Evolutionary conservation across 2,797 vertebrate genomes (phyloP).

Genomic region (Catostomus latipinnis): DNA sequence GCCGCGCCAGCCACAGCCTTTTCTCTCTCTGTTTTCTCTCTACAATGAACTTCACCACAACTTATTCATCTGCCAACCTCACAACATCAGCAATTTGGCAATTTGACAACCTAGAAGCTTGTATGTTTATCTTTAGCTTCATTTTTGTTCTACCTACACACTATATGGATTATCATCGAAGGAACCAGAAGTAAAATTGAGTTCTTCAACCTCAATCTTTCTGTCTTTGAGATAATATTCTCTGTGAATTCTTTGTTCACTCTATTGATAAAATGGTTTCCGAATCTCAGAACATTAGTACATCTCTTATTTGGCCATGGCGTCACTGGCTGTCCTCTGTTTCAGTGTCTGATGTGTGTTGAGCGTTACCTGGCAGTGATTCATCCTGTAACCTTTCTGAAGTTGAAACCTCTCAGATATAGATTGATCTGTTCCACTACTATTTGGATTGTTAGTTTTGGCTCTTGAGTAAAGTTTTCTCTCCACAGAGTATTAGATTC

Average conservation of each 20-base stretch:
- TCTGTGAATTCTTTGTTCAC: neutral
- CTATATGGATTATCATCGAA: neutral
- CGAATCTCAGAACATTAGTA: neutral
- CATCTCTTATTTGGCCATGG: neutral
- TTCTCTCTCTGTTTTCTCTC: no score
- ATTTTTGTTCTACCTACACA: neutral
- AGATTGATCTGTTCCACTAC: neutral
- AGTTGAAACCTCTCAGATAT: slow-evolving; percentile 2
- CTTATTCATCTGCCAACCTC: neutral
- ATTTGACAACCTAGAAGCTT: neutral
- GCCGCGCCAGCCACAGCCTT: no score
- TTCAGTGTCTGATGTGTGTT: slow-evolving; percentile 30
- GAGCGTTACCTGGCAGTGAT: slow-evolving; percentile 6
- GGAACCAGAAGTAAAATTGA: neutral
- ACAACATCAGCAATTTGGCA: neutral
- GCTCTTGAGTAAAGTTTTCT: neutral
- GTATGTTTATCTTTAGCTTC: neutral
- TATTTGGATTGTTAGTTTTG: neutral
- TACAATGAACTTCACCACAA: neutral
- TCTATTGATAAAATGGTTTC: neutral
- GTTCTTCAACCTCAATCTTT: neutral
- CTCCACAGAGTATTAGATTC: no score
- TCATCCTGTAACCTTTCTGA: slow-evolving; percentile 1
- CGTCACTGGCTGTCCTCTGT: neutral
- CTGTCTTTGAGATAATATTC: neutral